Evolutionary conservation across 2,113 vertebrate species (phyloP).

Genomic region (Rhinogobius similis): DNA sequence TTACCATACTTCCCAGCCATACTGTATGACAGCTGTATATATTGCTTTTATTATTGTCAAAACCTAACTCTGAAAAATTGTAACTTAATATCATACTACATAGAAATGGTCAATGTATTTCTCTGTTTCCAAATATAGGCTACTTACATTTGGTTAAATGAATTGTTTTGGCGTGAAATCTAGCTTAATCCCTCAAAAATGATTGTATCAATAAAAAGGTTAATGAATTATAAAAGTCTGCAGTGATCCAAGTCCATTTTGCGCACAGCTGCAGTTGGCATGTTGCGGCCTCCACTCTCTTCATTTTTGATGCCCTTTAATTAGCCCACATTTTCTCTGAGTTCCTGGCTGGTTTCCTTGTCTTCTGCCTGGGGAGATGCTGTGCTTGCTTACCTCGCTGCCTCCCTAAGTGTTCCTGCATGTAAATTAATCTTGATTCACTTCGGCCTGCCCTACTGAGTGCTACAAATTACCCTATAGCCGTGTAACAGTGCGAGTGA

Average conservation of each 20-base stretch:
- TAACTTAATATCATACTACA: no score
- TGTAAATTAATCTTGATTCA: slow-evolving; percentile 99
- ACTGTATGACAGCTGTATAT: no score
- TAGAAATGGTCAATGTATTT: no score
- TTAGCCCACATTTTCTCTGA: slow-evolving; percentile 82
- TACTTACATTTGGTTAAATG: neutral
- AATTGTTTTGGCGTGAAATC: neutral
- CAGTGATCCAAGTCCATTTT: slow-evolving; percentile 28
- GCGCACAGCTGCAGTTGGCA: slow-evolving; percentile 75
- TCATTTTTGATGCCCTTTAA: slow-evolving; percentile 96
- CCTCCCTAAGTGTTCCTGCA: slow-evolving; percentile 98
- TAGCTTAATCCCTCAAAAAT: neutral
- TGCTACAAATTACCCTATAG: slow-evolving; percentile 99
- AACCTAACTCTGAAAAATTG: no score
- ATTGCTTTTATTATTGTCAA: no score
- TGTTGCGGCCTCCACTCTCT: slow-evolving; percentile 88
- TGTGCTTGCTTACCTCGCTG: slow-evolving; percentile 95
- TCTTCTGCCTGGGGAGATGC: slow-evolving; percentile 91
- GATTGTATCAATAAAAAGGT: neutral
- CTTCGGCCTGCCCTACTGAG: slow-evolving; percentile 99
- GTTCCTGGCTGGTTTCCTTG: slow-evolving; percentile 85
- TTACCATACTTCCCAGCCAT: no score
- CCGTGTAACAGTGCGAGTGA: slow-evolving; percentile 95
- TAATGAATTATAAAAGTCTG: neutral
- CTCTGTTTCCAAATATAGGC: no score